Evolutionary conservation across 1,140 invertebrate genomes (phyloP).

Genomic region (Elymnias hypermnestra): DNA sequence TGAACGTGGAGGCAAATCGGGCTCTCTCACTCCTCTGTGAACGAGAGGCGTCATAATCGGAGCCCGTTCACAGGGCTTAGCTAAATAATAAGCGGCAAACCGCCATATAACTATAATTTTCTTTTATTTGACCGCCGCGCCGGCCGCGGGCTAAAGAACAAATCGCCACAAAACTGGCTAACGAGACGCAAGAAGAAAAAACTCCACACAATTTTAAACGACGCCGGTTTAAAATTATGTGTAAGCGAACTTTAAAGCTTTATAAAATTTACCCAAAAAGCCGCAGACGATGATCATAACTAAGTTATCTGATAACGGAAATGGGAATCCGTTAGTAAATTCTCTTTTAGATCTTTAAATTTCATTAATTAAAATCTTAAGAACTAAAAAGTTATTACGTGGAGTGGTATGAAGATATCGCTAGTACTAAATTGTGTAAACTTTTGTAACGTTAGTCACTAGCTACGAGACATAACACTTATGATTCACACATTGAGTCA

Average conservation of each 20-base stretch:
- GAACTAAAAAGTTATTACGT: no score
- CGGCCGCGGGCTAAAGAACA: conserved; percentile 45
- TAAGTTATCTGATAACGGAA: neutral
- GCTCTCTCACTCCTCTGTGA: conserved; percentile 21
- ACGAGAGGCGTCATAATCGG: conserved; percentile 54
- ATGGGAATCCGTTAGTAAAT: neutral
- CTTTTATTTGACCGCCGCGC: conserved; percentile 63
- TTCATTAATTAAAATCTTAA: no score
- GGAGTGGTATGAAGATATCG: no score
- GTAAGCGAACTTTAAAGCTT: neutral
- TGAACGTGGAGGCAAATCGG: conserved; percentile 4
- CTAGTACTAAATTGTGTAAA: conserved; percentile 37
- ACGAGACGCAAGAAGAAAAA: conserved; percentile 55
- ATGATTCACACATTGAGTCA: conserved; percentile 59
- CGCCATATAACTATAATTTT: conserved; percentile 68
- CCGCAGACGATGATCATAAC: no score
- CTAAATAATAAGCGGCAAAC: conserved; percentile 71
- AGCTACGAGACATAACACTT: conserved; percentile 42
- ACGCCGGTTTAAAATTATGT: conserved; percentile 16
- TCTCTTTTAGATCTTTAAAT: no score
- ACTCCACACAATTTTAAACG: conserved; percentile 46
- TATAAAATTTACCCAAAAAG: no score
- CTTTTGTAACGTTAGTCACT: conserved; percentile 50
- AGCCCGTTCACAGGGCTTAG: conserved; percentile 56
- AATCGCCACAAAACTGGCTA: conserved; percentile 60